A percentile compares a stretch with the other conserved stretches of the same genome.
Evolutionary conservation across 2,113 vertebrate species (phyloP).

Genomic region (Sitta europaea): DNA sequence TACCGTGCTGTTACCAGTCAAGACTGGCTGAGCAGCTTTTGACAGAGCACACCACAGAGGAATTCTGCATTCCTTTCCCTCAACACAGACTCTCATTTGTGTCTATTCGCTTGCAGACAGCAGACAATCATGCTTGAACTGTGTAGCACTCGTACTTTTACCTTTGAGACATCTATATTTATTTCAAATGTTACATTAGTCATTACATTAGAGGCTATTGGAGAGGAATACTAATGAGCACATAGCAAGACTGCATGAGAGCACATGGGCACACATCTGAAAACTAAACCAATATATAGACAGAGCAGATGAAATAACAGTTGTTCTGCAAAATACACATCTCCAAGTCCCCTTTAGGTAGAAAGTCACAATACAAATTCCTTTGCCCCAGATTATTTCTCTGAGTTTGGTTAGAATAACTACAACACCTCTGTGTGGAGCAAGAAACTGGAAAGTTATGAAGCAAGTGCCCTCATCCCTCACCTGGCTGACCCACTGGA

Average conservation of each 20-base stretch:
- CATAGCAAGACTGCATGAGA: not conserved
- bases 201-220: not conserved
- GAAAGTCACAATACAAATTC: not conserved
- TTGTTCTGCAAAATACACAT: not conserved
- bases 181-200: not conserved
- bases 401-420: not conserved
- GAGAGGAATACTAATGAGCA: not conserved
- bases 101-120: not conserved
- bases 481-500: not conserved
- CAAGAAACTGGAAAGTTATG: not conserved
- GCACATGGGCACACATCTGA: not conserved
- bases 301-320: not conserved
- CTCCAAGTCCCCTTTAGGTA: not conserved
- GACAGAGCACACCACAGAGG: not conserved
- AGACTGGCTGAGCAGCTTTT: not conserved
- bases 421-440: not conserved
- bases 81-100: not conserved
- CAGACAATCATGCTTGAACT: not conserved
- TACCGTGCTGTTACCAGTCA: not conserved
- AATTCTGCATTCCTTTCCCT: not conserved
- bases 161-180: not conserved
- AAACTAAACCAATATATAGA: not conserved
- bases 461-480: not conserved
- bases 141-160: not conserved
- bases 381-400: not conserved